Base-by-base conservation (phyloP, 2,888 invertebrate species). In the Lasioglossum calceatum region DNA sequence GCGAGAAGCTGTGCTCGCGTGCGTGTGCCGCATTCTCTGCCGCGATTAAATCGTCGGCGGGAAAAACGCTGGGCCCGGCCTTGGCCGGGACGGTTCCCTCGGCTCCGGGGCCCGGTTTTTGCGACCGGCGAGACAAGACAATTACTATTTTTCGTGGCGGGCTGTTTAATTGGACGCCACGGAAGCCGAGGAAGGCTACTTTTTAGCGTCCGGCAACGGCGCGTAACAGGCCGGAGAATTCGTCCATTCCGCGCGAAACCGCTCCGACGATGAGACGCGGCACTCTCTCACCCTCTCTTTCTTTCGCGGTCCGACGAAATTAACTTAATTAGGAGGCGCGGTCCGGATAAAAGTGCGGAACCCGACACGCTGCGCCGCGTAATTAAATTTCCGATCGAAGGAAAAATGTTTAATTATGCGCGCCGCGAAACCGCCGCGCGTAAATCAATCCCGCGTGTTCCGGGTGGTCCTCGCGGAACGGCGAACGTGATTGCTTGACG, bases 401-500 rank as follows among this genome's bases (percentile, higher is more conserved):
- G 73, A 82, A 82, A 79, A 85, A 82, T 85, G 70, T 75, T 82
- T 78, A 75, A 82, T 85, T 82, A 82, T 77, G 84, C 81, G 67
- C 44, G 77, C 32, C 32, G 64, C 64, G 32, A 16, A 47, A 70
- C 70, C 67, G 23, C 27, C 23, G 8, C 42, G 64, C 61, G 82
- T 78, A 78, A 78, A 78, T 82, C 73, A 64, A 77, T 64, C 54
- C 72, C n/a, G 23, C 42, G 77, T 19, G 70, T 64, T 16, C 58
- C 58, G 73, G 73, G 27, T 42, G 73, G 74, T 27, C 72, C 61
- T 36, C 19, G 44, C 47, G 36, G 73, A 3, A 32, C 32, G 32
- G 16, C 27, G 27, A 64, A 12, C 19, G 32, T 16, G 76, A 72
- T 27, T 42, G 32, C 64, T 58, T 32, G 32, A 27, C 32, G 27